phyloP scores from a whole-genome alignment of 2,888 invertebrate species.

The Allolobophora icterica region DNA sequence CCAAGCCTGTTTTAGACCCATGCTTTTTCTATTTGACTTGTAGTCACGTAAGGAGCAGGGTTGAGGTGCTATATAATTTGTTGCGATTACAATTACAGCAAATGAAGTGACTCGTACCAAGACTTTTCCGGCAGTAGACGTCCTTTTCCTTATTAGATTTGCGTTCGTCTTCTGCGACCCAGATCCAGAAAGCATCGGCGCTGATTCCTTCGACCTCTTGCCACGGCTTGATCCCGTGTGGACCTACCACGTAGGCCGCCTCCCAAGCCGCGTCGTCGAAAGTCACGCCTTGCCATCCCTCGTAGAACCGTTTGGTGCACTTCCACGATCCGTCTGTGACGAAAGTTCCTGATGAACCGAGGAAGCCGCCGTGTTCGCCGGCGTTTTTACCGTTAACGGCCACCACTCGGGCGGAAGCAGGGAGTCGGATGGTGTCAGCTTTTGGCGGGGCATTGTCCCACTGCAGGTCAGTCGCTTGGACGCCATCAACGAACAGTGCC shows the following conservation, averaged over 20 bases:
- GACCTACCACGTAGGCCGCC: not conserved
- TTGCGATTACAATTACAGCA: not conserved
- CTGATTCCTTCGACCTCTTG: not conserved
- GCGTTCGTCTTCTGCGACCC: not conserved
- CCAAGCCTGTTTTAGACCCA: too few relatives aligned
- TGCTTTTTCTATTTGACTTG: too few relatives aligned
- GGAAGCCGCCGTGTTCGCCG: constrained; percentile 1
- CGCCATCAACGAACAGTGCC: not conserved
- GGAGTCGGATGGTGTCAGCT: not conserved
- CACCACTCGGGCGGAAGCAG: not conserved
- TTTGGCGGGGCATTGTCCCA: not conserved
- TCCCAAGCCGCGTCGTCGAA: not conserved
- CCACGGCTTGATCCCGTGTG: not conserved
- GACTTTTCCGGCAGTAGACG: constrained; percentile 22
- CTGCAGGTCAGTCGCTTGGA: not conserved
- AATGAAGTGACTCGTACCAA: not conserved
- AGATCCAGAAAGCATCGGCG: constrained; percentile 13
- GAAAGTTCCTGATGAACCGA: not conserved
- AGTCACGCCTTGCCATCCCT: not conserved
- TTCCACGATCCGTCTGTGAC: constrained; percentile 10
- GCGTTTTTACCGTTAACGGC: not conserved
- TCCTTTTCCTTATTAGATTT: not conserved
- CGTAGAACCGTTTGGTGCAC: not conserved
- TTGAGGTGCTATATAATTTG: not conserved
- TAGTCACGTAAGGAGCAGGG: too few relatives aligned